A percentile compares a stretch with the other conserved stretches of the same genome.
These are phyloP conservation scores for Syngnathus typhle DNA, from an alignment of 2,113 vertebrate genomes.

Conservation along the genomic window DNA sequence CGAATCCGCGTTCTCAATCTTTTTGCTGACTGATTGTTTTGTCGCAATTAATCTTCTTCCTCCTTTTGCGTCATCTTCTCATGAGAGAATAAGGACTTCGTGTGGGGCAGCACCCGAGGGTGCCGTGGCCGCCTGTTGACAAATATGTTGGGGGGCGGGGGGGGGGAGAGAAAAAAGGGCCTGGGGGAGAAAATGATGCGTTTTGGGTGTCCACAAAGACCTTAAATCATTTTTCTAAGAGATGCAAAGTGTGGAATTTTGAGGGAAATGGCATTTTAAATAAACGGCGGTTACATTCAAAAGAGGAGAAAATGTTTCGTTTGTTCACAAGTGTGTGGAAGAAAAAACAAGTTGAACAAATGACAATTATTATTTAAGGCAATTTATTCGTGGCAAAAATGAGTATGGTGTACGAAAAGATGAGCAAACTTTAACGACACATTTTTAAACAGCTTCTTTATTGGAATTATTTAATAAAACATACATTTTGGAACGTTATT, in stretches of 20 bases:
- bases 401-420: background rate
- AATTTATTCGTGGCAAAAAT: background rate
- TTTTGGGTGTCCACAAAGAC: background rate
- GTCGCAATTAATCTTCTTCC: background rate
- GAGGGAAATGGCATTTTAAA: background rate
- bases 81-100: constrained; percentile 66
- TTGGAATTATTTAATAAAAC: background rate
- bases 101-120: constrained; percentile 64
- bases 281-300: background rate
- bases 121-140: background rate
- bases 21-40: constrained; percentile 28
- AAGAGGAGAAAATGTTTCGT: background rate
- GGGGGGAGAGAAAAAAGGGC: background rate
- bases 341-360: background rate
- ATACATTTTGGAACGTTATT: background rate
- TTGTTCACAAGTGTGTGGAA: background rate
- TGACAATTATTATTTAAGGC: background rate
- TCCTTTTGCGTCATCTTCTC: constrained; percentile 33
- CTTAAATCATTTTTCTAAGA: background rate
- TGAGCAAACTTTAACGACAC: background rate
- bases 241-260: background rate
- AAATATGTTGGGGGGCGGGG: background rate
- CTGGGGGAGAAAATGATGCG: constrained; percentile 7
- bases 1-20: constrained; percentile 29
- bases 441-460: background rate